These are phyloP conservation scores for Pristionchus mayeri DNA, from an alignment of 2,888 invertebrate species.

Conservation along the genomic window DNA sequence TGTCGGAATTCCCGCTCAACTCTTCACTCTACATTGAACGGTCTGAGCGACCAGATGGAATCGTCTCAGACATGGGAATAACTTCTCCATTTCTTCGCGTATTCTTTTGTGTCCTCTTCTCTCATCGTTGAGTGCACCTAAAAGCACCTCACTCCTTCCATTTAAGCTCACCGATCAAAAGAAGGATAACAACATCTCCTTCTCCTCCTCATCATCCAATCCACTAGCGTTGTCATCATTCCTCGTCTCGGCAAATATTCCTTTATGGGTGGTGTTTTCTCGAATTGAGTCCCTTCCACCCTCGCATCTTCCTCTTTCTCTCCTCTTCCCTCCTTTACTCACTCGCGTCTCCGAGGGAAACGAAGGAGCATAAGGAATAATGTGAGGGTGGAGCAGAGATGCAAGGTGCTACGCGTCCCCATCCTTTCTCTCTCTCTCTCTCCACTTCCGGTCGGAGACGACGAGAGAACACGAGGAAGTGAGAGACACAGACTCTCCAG, in stretches of 20 bases:
- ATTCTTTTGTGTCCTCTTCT: not conserved
- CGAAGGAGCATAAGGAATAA: not conserved
- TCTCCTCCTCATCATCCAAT: constrained; percentile 16
- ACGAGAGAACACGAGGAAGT: not conserved
- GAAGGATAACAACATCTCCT: not conserved
- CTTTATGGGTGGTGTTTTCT: constrained; percentile 25
- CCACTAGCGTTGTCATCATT: constrained; percentile 20
- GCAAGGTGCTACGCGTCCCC: constrained; percentile 1
- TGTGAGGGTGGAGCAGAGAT: constrained; percentile 22
- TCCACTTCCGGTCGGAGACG: constrained; percentile 5
- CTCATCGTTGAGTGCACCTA: too few species aligned
- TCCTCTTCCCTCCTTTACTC: not conserved
- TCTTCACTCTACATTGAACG: too few species aligned
- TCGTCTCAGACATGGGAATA: too few species aligned
- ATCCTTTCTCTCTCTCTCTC: too few species aligned
- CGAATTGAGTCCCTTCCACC: constrained; percentile 4
- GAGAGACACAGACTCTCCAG: constrained; percentile 15
- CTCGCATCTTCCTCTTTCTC: not conserved
- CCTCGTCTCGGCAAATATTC: constrained; percentile 30
- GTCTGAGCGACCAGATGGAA: too few species aligned
- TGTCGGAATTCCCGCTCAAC: too few species aligned
- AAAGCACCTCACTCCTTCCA: not conserved
- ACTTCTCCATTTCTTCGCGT: too few species aligned
- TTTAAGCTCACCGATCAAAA: not conserved
- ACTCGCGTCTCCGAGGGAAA: constrained; percentile 17